Evolutionary conservation across 2,113 vertebrate species (phyloP), one percentile per base, ranked within the genome.

Genomic region (Craseonycteris thonglongyai): DNA sequence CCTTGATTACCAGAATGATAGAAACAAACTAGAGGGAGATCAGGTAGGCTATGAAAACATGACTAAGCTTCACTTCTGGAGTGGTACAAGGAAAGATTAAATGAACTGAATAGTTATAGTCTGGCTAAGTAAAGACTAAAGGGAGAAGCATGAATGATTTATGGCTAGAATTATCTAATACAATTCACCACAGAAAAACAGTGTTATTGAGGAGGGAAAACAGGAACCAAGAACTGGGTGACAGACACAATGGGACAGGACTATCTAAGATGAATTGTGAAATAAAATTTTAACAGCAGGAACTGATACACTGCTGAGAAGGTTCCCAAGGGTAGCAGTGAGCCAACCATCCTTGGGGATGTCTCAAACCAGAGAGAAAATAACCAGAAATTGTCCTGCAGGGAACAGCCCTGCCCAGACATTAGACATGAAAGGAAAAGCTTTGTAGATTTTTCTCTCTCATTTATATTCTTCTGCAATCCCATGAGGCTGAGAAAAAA

Each of bases 371-470:
- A 94, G 61, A 96, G 59, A 59, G 72, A 95, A 93, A 96, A 96
- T 95, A 90, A 91, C 84, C 61, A 96, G 92, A 96, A 96, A 96
- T 79, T 90, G 88, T 96, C 92, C 95, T 97, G 88, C 47, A 75
- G 97, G 95, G 94, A 97, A 94, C 72, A 96, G 63, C 24, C 54
- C 78, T 94, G 78, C 93, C 92, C 93, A 96, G 81, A 92, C 63
- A 88, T 95, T 96, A 96, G 68, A 86, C 88, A 96, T 96, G 85
- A 96, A 96, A 97, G 88, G 45, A 33, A 94, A 81, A 93, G 95
- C 90, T 89, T 95, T 97, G 96, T 90, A 96, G 95, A 97, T 97
- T 93, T 93, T 93, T 75, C 90, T 81, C 79, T 96, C 84, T 97
- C 91, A 97, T 97, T 97, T 95, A 92, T 95, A 96, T 94, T 96